Base-by-base conservation (phyloP, 1,140 invertebrate species). In the Dreissena rostriformis region DNA sequence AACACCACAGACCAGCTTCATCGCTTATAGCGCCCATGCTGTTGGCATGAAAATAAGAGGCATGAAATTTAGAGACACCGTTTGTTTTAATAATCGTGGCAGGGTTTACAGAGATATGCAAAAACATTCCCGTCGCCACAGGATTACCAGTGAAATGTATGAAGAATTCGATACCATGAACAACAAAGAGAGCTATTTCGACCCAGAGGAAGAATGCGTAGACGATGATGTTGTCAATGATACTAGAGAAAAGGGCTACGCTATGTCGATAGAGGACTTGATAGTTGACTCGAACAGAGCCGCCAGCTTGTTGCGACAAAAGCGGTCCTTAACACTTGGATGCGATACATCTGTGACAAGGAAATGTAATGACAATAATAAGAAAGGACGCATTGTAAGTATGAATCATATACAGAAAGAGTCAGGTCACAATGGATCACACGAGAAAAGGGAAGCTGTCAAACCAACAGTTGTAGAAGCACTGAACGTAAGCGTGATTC, bases 131-230 rank as follows among this genome's bases (percentile, higher is more conserved):
- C 28, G 22, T 29, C 49, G 71, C 24, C 49, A 28, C 28, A 51
- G 28, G 53, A 53, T 79, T 57, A 19, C 28, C 11, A n/a, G 19
- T 24, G 51, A 65, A n/a, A 81, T 73, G 19, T 39, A 81, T 52
- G 81, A 83, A 11, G 53, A n/a, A 17, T 49, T 76, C 26, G 24
- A 52, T 11, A 39, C 24, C 53, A 78, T 71, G 67, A 53, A 77
- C 22, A 65, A 75, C 24, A 39, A 39, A 2, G 22, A 29, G 57
- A 24, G 70, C 53, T 49, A 6, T 19, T 61, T 63, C 61, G 73
- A 71, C 68, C 72, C 73, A 51, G 82, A 84, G 15, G 82, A 84
- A 61, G 82, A 84, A 29, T 24, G 24, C 29, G 19, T 12, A 55
- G 65, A 57, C 0, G 12, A 77, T 71, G 82, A 84, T 11, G 55